These are phyloP conservation scores for Volucella inflata DNA, from an alignment of 2,888 invertebrate species.

Conservation along the genomic window DNA sequence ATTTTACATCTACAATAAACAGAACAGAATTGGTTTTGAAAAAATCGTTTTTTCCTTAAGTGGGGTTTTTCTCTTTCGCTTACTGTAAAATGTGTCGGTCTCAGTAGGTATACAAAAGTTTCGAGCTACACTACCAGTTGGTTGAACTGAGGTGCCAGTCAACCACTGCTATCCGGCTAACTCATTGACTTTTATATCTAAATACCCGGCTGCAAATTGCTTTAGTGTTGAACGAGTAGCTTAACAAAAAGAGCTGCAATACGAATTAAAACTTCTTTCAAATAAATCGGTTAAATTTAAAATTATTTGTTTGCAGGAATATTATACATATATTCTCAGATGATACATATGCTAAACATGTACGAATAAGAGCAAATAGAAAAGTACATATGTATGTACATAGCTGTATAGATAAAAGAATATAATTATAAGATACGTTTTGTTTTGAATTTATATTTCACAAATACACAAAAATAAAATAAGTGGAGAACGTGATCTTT, in stretches of 20 bases:
- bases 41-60: not conserved
- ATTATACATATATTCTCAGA: no score
- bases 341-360: no score
- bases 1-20: no score
- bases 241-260: constrained; percentile 24
- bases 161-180: constrained; percentile 48
- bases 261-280: not conserved
- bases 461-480: constrained; percentile 1
- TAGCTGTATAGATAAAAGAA: not conserved
- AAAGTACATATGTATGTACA: not conserved
- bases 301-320: constrained; percentile 21
- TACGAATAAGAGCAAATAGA: not conserved
- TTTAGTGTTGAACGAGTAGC: constrained; percentile 50
- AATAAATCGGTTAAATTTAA: constrained; percentile 35
- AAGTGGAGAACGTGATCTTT: constrained; percentile 40
- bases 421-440: not conserved
- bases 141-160: constrained; percentile 43
- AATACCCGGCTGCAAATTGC: constrained; percentile 41
- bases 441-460: constrained; percentile 1
- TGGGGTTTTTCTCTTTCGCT: constrained; percentile 24
- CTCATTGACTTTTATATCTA: constrained; percentile 54
- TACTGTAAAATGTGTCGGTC: constrained; percentile 28
- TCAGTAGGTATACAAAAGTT: constrained; percentile 19
- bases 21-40: no score
- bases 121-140: constrained; percentile 36